phyloP scores from a whole-genome alignment of 64 coral and sea anemone species.

The Platygyra sinensis region DNA sequence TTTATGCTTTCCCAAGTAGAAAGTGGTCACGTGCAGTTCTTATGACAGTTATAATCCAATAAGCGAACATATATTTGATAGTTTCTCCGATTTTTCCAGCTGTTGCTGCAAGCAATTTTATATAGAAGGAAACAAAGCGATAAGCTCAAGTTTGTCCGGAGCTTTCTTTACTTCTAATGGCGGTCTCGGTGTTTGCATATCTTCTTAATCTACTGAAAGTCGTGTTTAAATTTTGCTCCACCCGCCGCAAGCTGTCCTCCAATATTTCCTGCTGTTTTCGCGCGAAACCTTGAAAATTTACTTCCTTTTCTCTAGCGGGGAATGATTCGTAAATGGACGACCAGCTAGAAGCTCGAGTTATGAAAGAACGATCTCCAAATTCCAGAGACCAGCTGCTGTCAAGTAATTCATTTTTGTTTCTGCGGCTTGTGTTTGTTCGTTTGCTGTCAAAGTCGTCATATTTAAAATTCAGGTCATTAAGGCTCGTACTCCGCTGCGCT shows the following conservation, averaged over 20 bases:
- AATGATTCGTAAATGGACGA: background rate
- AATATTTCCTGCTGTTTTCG: slow-evolving; percentile 24
- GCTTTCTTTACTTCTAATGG: background rate
- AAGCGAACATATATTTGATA: no score
- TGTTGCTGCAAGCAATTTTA: no score
- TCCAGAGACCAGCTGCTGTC: background rate
- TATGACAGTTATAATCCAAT: no score
- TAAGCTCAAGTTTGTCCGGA: background rate
- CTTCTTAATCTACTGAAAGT: slow-evolving; percentile 36
- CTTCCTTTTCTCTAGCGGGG: background rate
- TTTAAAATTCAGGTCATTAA: background rate
- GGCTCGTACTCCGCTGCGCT: background rate
- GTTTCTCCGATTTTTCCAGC: no score
- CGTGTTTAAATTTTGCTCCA: slow-evolving; percentile 20
- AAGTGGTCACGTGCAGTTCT: no score
- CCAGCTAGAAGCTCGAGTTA: background rate
- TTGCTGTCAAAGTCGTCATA: background rate
- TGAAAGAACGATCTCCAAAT: background rate
- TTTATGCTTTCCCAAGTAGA: no score
- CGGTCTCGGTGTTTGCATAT: background rate
- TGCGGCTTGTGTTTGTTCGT: background rate
- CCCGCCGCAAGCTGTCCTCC: background rate
- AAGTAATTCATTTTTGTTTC: background rate
- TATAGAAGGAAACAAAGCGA: background rate
- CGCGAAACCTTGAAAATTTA: slow-evolving; percentile 24